Conservation (phyloP, 2,888 invertebrate genomes). For the Apoderus coryli region DNA sequence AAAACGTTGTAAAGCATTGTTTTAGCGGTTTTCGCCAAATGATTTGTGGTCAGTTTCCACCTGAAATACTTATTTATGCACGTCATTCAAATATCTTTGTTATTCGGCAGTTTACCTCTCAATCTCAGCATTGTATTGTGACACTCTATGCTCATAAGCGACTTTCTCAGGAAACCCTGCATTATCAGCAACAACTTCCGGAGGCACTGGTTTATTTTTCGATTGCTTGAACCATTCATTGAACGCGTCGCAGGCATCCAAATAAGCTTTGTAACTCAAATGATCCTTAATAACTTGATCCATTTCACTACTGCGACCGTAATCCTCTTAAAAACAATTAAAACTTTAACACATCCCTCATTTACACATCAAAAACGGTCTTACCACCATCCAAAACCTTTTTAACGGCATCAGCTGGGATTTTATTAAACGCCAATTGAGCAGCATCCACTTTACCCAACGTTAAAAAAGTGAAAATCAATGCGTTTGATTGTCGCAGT, state of each 20-base stretch:
- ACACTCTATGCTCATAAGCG: constrained; percentile 70
- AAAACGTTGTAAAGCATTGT: constrained; percentile 73
- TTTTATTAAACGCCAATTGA: constrained; percentile 56
- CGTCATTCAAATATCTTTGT: no score
- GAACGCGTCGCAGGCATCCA: constrained; percentile 78
- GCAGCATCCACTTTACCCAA: constrained; percentile 73
- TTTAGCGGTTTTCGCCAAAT: constrained; percentile 49
- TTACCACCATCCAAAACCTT: constrained; percentile 32
- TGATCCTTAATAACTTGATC: constrained; percentile 57
- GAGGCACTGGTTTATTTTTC: constrained; percentile 60
- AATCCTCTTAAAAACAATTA: no score
- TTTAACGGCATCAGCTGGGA: constrained; percentile 50
- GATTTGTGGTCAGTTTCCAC: constrained; percentile 35
- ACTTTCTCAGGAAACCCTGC: constrained; percentile 77
- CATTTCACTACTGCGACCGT: constrained; percentile 25
- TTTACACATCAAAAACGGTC: no score
- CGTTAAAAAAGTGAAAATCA: constrained; percentile 73
- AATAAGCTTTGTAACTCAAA: constrained; percentile 73
- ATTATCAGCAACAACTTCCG: constrained; percentile 41
- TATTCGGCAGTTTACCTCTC: constrained; percentile 39
- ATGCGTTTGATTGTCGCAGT: constrained; percentile 74
- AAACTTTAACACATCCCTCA: no score
- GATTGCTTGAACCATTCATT: constrained; percentile 79
- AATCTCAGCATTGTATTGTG: constrained; percentile 63
- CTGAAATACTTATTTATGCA: no score